Base-by-base conservation (phyloP, 1,140 invertebrate species). In the Globodera ellingtonae region DNA sequence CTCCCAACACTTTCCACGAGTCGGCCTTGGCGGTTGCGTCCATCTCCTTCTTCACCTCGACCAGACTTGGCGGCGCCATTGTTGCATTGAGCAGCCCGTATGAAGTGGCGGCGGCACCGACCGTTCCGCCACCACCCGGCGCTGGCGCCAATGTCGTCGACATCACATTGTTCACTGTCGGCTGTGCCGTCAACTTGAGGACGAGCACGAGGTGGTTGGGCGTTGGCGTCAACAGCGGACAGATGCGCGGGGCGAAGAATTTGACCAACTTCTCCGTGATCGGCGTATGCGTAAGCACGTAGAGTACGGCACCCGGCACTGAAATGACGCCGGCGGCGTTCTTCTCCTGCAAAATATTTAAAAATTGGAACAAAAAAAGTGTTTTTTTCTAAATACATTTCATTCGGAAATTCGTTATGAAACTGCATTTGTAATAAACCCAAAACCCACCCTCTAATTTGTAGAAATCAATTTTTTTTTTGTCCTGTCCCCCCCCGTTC, bases 171-270 rank as follows among this genome's bases (percentile, higher is more conserved):
- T 18, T 62, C 56, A 62, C 56, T 6, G 67, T 35, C 67, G 67
- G 67, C 6, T 70, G 67, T n/a, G 46, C 67, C 6, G 67, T 70
- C 67, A 47, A 10, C 24, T 70, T 70, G 24, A 70, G 35, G 8
- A 47, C 24, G 24, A 70, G 67, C 5, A 70, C 0, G 9, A 70
- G 67, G 4, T 70, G 67, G 46, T 70, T 70, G 67, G 24, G 67
- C 6, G 35, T 69, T 69, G 44, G 24, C 35, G 62, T 46, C 13
- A 77, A n/a, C 21, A 84, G 44, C 9, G 85, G 56, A 70, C 56
- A 48, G 7, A 87, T 44, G 18, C 84, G 10, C 35, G 83, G 83
- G 46, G 81, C 83, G 59, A 86, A 86, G n/a, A 85, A 83, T 69
- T 84, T 84, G 52, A 84, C 15, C 59, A 84, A 50, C 15, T 76